Conservation (phyloP, 2,888 invertebrate species). For the Coelogynopora nodosa region DNA sequence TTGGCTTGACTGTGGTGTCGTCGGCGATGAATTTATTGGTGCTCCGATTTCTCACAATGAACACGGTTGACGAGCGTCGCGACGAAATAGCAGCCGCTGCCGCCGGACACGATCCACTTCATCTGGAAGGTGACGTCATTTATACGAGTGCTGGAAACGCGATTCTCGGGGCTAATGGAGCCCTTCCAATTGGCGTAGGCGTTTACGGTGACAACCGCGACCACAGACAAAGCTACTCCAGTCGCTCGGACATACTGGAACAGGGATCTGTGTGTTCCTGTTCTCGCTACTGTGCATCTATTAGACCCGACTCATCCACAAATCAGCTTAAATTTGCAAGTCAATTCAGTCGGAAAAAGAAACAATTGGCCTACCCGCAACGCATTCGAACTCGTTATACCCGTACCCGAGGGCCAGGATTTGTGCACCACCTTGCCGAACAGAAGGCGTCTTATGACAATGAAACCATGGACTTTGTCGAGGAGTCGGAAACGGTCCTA, state of each 20-base stretch:
- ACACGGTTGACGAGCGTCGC: constrained; percentile 92
- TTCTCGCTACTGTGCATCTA: neutral
- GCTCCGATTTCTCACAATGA: constrained; percentile 90
- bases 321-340: neutral
- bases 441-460: neutral
- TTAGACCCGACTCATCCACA: neutral
- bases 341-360: constrained; percentile 15
- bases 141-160: neutral
- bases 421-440: constrained; percentile 37
- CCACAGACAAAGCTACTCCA: neutral
- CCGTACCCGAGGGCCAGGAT: constrained; percentile 18
- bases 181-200: neutral
- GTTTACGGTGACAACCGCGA: neutral
- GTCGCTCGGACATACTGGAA: neutral
- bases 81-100: constrained; percentile 88
- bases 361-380: constrained; percentile 10
- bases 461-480: neutral
- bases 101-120: constrained; percentile 76
- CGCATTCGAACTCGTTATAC: constrained; percentile 37
- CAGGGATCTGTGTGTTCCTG: neutral
- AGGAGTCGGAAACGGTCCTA: neutral
- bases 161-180: neutral
- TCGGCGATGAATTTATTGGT: constrained; percentile 95
- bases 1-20: constrained; percentile 93
- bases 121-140: constrained; percentile 91